Percentiles rank a stretch among this genome's conserved stretches.
phyloP scores from a whole-genome alignment of 2,113 vertebrate species.

The Paracanthobrama guichenoti region DNA sequence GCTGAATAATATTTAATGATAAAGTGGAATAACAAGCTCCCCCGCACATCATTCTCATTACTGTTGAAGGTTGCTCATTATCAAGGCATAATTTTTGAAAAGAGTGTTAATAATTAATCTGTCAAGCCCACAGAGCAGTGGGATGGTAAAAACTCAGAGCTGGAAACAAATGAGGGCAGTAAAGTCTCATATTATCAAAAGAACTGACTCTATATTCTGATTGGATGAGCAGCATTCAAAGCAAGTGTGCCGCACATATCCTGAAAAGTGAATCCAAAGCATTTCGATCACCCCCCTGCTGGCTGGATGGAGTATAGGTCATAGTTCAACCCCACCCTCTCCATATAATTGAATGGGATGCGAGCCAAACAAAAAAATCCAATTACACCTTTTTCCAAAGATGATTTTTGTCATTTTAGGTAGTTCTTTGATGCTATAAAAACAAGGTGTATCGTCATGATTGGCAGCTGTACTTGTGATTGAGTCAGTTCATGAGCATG shows the following conservation, averaged over 20 bases:
- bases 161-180: constrained; percentile 11
- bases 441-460: too few species aligned
- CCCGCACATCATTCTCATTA: constrained; percentile 30
- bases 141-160: neutral
- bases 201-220: neutral
- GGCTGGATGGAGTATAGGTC: too few species aligned
- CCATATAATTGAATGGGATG: too few species aligned
- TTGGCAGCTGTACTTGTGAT: too few species aligned
- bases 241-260: too few species aligned
- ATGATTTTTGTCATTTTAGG: too few species aligned
- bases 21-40: constrained; percentile 43
- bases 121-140: neutral
- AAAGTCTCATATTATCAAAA: neutral
- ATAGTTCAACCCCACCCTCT: too few species aligned
- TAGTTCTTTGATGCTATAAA: too few species aligned
- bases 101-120: constrained; percentile 67
- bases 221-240: neutral
- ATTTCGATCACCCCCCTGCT: too few species aligned
- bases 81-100: constrained; percentile 46
- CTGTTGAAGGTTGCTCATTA: constrained; percentile 61
- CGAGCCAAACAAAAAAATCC: too few species aligned
- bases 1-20: constrained; percentile 60
- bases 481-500: neutral
- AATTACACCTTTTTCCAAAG: too few species aligned
- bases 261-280: too few species aligned